A percentile compares a stretch with the other conserved stretches of the same genome.
phyloP scores from a whole-genome alignment of 2,888 invertebrate genomes.

The Drosophila mimetica region DNA sequence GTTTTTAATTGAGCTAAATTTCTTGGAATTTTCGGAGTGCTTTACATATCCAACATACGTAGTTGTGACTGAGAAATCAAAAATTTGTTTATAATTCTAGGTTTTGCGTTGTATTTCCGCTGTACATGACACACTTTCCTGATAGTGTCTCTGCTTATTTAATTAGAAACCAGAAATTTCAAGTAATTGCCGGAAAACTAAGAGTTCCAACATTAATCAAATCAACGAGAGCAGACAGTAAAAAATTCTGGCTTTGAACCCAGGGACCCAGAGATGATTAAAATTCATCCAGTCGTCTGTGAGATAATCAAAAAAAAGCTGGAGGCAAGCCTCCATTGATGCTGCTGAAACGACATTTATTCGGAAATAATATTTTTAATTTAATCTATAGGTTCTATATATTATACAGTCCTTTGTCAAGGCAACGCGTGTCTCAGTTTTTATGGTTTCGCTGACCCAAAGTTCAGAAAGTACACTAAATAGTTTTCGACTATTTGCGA shows the following conservation, averaged over 20 bases:
- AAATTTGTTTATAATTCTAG: conserved; percentile 37
- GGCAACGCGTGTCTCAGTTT: conserved; percentile 16
- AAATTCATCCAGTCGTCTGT: conserved; percentile 1
- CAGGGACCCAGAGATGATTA: background rate
- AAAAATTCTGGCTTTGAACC: conserved; percentile 29
- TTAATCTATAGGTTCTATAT: background rate
- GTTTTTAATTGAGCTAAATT: conserved; percentile 58
- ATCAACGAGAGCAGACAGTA: conserved; percentile 17
- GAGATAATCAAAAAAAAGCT: conserved; percentile 17
- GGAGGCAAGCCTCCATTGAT: conserved; percentile 31
- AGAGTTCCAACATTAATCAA: conserved; percentile 21
- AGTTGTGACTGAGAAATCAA: conserved; percentile 2
- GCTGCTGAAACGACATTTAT: conserved; percentile 2
- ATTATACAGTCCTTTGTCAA: conserved; percentile 22
- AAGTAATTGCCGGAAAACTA: conserved; percentile 18
- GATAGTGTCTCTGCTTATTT: conserved; percentile 1
- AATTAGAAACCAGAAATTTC: conserved; percentile 22
- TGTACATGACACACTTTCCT: conserved; percentile 38
- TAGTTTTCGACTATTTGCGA: conserved; percentile 21
- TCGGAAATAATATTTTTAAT: conserved; percentile 12
- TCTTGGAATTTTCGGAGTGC: conserved; percentile 65
- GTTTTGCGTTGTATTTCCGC: conserved; percentile 23
- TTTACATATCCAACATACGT: too few species aligned
- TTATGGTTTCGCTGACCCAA: conserved; percentile 22
- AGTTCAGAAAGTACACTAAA: conserved; percentile 24